phyloP scores from a whole-genome alignment of 2,888 invertebrate species.

The Sabatieria punctata region DNA sequence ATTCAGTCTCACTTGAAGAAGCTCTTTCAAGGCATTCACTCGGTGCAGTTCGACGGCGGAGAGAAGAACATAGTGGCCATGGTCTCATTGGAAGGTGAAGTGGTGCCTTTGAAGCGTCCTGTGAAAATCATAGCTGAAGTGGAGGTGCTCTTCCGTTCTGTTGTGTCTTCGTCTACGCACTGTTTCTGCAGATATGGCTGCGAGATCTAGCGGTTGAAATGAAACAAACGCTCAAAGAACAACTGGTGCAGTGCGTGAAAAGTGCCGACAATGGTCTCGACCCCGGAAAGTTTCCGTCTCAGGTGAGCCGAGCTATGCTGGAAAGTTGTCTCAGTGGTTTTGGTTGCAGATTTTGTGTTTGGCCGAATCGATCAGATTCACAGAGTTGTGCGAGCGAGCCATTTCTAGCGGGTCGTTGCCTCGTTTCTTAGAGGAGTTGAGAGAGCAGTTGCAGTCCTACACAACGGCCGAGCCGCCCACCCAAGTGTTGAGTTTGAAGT shows the following conservation, averaged over 20 bases:
- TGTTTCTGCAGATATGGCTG: slow-evolving; percentile 43
- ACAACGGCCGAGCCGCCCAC: slow-evolving; percentile 36
- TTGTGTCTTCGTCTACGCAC: neutral
- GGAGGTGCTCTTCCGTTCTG: slow-evolving; percentile 43
- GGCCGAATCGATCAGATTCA: slow-evolving; percentile 65
- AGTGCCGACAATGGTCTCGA: slow-evolving; percentile 38
- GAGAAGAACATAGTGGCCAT: slow-evolving; percentile 48
- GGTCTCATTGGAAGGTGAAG: slow-evolving; percentile 56
- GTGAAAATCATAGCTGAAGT: slow-evolving; percentile 56
- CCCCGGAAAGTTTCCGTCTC: slow-evolving; percentile 50
- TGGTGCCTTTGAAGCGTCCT: slow-evolving; percentile 48
- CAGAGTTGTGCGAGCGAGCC: slow-evolving; percentile 61
- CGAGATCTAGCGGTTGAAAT: slow-evolving; percentile 63
- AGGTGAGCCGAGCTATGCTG: slow-evolving; percentile 34
- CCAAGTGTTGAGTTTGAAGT: slow-evolving; percentile 56
- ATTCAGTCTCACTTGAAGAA: slow-evolving; percentile 85
- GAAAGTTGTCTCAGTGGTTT: neutral
- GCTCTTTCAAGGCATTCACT: slow-evolving; percentile 70
- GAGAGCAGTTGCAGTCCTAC: slow-evolving; percentile 36
- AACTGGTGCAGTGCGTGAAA: slow-evolving; percentile 45
- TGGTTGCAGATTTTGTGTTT: slow-evolving; percentile 52
- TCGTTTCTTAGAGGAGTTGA: slow-evolving; percentile 30
- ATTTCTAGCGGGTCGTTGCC: slow-evolving; percentile 38
- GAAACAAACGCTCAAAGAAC: slow-evolving; percentile 52
- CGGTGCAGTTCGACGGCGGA: slow-evolving; percentile 49